phyloP scores from a whole-genome alignment of 2,113 vertebrate species.

The Myotis brandtii region DNA sequence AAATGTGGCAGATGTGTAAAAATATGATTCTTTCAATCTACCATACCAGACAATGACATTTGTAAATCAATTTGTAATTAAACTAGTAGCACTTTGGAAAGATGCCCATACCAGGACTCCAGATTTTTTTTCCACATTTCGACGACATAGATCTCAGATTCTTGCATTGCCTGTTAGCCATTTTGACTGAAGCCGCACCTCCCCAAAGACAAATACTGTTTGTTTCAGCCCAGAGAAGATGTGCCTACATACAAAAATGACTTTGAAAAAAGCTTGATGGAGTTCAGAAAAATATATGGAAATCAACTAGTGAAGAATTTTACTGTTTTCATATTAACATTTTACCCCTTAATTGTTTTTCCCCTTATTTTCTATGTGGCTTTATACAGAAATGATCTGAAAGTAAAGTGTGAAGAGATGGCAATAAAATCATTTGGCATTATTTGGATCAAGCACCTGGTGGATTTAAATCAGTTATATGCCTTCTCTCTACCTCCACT shows the following conservation, averaged over 20 bases:
- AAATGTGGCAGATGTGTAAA: conserved; percentile 3
- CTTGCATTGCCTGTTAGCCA: not conserved
- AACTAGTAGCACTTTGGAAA: conserved; percentile 60
- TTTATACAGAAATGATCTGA: conserved; percentile 6
- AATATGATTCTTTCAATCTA: conserved; percentile 50
- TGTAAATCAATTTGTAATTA: conserved; percentile 66
- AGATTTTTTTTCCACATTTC: conserved; percentile 61
- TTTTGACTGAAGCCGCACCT: conserved; percentile 8
- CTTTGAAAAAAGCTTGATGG: not conserved
- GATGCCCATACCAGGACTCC: not conserved
- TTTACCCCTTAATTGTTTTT: not conserved
- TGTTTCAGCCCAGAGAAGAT: conserved; percentile 26
- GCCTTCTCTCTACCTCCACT: not conserved
- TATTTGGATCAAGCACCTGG: not conserved
- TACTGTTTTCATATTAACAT: conserved; percentile 2
- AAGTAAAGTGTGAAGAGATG: not conserved
- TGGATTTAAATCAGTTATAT: not conserved
- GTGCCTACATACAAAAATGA: not conserved
- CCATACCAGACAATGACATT: conserved; percentile 32
- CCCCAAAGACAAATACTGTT: not conserved
- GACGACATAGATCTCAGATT: not conserved
- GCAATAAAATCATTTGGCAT: not conserved
- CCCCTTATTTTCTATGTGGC: not conserved
- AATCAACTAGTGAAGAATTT: not conserved
- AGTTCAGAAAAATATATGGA: conserved; percentile 52